A percentile compares a stretch with the other conserved stretches of the same genome.
phyloP scores from a whole-genome alignment of 2,113 vertebrate genomes.

The Erythrocebus patas region DNA sequence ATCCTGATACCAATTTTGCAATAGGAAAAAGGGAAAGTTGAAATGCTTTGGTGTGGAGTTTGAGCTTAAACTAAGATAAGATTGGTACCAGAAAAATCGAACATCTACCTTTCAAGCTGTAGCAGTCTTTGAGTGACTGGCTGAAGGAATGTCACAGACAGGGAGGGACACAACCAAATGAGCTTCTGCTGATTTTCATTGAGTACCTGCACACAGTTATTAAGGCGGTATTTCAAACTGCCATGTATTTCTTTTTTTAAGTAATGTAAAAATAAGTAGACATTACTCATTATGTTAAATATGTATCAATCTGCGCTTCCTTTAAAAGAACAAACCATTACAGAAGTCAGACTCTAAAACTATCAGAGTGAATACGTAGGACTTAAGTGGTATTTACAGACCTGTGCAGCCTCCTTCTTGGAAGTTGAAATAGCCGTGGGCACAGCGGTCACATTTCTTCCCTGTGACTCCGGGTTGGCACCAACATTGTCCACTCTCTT shows the following conservation, averaged over 20 bases:
- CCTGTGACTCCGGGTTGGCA: constrained; percentile 96
- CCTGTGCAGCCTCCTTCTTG: constrained; percentile 97
- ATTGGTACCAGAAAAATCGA: neutral
- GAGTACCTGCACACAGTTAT: neutral
- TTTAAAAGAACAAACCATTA: neutral
- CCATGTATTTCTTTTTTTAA: neutral
- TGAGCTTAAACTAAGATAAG: neutral
- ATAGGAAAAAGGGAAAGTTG: neutral
- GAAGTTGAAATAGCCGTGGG: constrained; percentile 92
- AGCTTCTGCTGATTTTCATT: neutral
- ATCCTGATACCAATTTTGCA: neutral
- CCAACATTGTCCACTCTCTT: constrained; percentile 92
- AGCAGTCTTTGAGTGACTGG: neutral
- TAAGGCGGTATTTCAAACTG: neutral
- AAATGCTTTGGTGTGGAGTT: neutral
- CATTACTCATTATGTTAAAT: neutral
- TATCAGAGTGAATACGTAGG: neutral
- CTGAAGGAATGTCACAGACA: neutral
- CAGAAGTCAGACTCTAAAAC: neutral
- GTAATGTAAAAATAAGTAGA: neutral
- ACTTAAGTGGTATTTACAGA: constrained; percentile 78
- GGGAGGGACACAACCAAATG: neutral
- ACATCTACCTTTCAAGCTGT: neutral
- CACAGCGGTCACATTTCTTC: constrained; percentile 94
- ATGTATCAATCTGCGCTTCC: neutral